Base-by-base conservation (phyloP, 2,888 invertebrate species). In the Norana najaformis region DNA sequence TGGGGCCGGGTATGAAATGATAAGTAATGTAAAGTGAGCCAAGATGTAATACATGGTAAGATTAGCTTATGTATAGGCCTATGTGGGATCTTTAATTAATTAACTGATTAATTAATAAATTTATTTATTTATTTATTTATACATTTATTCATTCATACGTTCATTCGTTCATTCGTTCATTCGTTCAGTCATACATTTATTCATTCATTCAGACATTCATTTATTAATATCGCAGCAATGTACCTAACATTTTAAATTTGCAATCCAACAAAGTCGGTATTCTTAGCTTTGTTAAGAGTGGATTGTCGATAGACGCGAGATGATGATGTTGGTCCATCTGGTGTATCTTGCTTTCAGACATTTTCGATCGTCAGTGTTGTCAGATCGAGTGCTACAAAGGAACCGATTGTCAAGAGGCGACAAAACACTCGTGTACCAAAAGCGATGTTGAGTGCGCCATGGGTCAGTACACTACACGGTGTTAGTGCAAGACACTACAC, bases 371-470 rank as follows among this genome's bases (percentile, higher is more conserved):
- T 20, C 34, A 89, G 83, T 91, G 91, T 82, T 91, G 91, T 92
- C 93, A 93, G 89, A 90, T 93, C 38, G 91, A 91, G 20, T 94
- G 94, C 90, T 94, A 93, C 91, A 92, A 92, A 82, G 88, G 91
- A 34, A 89, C 90, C 13, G 91, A 92, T 38, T 94, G 94, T 91
- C 92, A 93, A 90, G 91, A 92, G 89, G 91, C 92, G 37, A 93
- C 92, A 91, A 93, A 93, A 82, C 91, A 92, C 5, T 89, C 89
- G 4, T 94, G 94, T 91, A 93, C 93, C 30, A 90, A 90, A 6
- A 91, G 93, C 36, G 92, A 92, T 20, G 93, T 94, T 0, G 93
- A 94, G 90, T 94, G 94, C 92, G 93, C 94, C 23, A 92, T 92
- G 93, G 94, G 94, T 94, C 91, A 90, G 88, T 23, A 69, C 69